Percentiles rank a stretch among this genome's conserved stretches.
Evolutionary conservation across 2,113 vertebrate species (phyloP).

Genomic region (Nothocercus nigrocapillus): DNA sequence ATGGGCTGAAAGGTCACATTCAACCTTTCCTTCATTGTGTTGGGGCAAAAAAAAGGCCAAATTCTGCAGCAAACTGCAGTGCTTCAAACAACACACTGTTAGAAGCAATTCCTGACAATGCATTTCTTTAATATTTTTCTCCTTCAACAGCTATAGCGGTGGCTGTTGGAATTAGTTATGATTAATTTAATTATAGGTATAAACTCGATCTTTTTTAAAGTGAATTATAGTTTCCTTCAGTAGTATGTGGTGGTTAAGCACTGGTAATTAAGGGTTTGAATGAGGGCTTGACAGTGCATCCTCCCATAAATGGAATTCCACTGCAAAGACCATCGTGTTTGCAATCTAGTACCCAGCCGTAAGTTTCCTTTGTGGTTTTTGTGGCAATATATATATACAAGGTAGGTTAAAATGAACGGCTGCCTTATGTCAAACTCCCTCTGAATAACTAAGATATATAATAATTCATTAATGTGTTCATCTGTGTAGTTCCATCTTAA

Average conservation of each 20-base stretch:
- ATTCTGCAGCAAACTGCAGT: neutral
- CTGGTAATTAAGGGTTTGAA: constrained; percentile 54
- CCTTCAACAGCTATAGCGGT: constrained; percentile 8
- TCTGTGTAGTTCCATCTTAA: neutral
- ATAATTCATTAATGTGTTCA: neutral
- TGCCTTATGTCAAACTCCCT: neutral
- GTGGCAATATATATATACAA: neutral
- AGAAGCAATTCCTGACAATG: neutral
- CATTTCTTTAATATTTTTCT: constrained; percentile 34
- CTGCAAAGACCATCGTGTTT: constrained; percentile 33
- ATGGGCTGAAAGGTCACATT: too few species aligned
- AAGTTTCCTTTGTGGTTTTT: neutral
- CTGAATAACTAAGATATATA: neutral
- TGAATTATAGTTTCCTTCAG: constrained; percentile 49
- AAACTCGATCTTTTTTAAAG: constrained; percentile 51
- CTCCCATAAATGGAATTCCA: constrained; percentile 63
- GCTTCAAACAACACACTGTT: neutral
- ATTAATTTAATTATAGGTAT: constrained; percentile 66
- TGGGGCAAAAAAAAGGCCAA: too few species aligned
- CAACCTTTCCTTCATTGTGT: too few species aligned
- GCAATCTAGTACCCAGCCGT: constrained; percentile 29
- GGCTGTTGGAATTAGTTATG: constrained; percentile 63
- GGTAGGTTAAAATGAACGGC: neutral
- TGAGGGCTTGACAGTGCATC: constrained; percentile 25
- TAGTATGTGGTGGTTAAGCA: constrained; percentile 18